Evolutionary conservation across 2,888 invertebrate species (phyloP), one percentile per base, ranked within the genome.

Genomic region (Euclidia mi): DNA sequence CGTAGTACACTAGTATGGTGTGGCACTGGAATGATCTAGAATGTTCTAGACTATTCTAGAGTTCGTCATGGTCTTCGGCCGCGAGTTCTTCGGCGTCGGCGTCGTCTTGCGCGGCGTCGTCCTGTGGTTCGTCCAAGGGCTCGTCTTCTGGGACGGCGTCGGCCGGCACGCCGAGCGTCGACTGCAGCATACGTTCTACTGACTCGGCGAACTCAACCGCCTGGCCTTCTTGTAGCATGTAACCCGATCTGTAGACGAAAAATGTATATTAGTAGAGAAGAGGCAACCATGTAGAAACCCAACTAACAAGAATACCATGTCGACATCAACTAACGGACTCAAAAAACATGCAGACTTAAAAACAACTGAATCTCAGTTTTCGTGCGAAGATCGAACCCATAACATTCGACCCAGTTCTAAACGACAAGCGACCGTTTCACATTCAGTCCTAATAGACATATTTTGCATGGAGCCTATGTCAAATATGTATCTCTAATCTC

Each of bases 171-270:
- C 98, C 98, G 12, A 98, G 92, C 11, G 96, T 95, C 79, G 96
- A 95, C 78, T 97, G 95, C 96, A 99, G 97, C 96, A 99, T 97
- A 59, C 94, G 94, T 89, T 99, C 99, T 51, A 99, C 98, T 65
- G 97, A 96, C 44, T 97, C 96, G 0, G 99, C 99, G 94, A 99
- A 99, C 66, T 96, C 97, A 2, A 97, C 95, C 42, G 91, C 90
- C 82, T 92, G 92, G 0, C 91, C 93, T 85, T 93, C 93, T 81
- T 92, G 92, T 55, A 99, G 95, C 96, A 97, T 96, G 91, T 96
- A 99, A n/a, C 99, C 99, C 2, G 99, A 99, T 58, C 89, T 25
- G 79, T 32, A 64, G 20, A n/a, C n/a, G n/a, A n/a, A n/a, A n/a
- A n/a, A n/a, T n/a, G n/a, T n/a, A n/a, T n/a, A n/a, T n/a, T n/a